Evolutionary conservation across 2,888 invertebrate genomes (phyloP).

Genomic region (Spodoptera littoralis): DNA sequence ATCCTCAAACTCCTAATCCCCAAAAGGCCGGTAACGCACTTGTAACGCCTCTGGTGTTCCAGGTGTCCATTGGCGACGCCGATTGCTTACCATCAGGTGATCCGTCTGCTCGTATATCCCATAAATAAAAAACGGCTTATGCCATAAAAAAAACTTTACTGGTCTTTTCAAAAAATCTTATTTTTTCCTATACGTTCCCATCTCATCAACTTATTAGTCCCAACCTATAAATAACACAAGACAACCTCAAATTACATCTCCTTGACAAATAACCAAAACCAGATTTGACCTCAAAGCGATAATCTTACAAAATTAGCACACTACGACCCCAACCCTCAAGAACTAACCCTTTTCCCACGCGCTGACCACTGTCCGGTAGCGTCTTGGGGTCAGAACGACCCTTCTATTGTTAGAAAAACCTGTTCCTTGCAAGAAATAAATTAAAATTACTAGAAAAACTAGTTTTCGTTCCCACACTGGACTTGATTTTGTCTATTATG

Average conservation of each 20-base stretch:
- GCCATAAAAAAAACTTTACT: too few species aligned
- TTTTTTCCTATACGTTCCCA: too few species aligned
- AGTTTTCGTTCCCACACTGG: constrained; percentile 70
- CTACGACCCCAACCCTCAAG: constrained; percentile 42
- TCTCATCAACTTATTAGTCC: too few species aligned
- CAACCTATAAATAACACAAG: too few species aligned
- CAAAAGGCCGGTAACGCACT: too few species aligned
- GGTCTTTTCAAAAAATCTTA: too few species aligned
- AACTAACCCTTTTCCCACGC: constrained; percentile 70
- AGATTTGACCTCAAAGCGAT: constrained; percentile 40
- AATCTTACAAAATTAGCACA: constrained; percentile 49
- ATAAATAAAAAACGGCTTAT: too few species aligned
- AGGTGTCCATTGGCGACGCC: too few species aligned
- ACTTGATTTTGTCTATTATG: constrained; percentile 39
- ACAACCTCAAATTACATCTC: not conserved
- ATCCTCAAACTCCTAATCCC: too few species aligned
- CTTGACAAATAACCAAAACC: constrained; percentile 15
- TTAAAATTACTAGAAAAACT: constrained; percentile 64
- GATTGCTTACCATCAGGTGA: too few species aligned
- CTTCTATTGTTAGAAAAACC: constrained; percentile 63
- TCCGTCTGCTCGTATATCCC: too few species aligned
- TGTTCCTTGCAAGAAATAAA: constrained; percentile 47
- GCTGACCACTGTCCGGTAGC: constrained; percentile 77
- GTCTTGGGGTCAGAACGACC: constrained; percentile 62
- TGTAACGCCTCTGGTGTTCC: too few species aligned